phyloP scores from a whole-genome alignment of 2,113 vertebrate species.

The Microcebus murinus region DNA sequence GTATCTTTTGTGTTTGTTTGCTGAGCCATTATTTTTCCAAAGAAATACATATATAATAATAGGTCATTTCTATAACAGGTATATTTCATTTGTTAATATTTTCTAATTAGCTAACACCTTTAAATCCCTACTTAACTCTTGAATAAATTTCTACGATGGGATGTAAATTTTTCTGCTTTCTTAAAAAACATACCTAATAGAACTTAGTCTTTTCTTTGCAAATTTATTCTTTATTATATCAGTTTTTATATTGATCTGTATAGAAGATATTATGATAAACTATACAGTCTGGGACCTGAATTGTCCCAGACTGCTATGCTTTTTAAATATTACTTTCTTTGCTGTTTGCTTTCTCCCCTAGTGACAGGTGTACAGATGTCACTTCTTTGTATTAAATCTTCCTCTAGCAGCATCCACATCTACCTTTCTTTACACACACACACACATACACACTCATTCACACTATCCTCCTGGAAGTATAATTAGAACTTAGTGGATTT shows the following conservation, averaged over 20 bases:
- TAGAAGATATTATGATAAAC: slow-evolving; percentile 5
- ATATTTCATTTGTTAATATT: slow-evolving; percentile 30
- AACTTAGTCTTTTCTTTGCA: slow-evolving; percentile 38
- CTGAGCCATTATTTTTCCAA: slow-evolving; percentile 34
- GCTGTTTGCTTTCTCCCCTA: background rate
- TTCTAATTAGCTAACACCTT: slow-evolving; percentile 31
- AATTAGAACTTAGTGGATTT: background rate
- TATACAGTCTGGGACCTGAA: background rate
- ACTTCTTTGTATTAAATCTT: background rate
- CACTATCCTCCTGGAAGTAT: background rate
- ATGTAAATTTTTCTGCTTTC: slow-evolving; percentile 14
- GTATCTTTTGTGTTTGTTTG: background rate
- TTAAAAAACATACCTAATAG: background rate
- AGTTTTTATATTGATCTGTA: background rate
- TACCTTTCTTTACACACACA: background rate
- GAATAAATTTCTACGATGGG: slow-evolving; percentile 15
- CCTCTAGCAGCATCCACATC: background rate
- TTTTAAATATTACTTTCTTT: slow-evolving; percentile 29
- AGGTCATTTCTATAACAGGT: background rate
- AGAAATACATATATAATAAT: background rate
- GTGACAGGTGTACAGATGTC: background rate
- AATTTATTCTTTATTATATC: slow-evolving; percentile 34
- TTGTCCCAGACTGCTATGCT: background rate
- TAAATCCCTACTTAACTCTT: background rate
- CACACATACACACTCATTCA: too few species aligned